A percentile compares a stretch with the other conserved stretches of the same genome.
Conservation (phyloP, 23 tunicate species). For the Halocynthia aurantium region DNA sequence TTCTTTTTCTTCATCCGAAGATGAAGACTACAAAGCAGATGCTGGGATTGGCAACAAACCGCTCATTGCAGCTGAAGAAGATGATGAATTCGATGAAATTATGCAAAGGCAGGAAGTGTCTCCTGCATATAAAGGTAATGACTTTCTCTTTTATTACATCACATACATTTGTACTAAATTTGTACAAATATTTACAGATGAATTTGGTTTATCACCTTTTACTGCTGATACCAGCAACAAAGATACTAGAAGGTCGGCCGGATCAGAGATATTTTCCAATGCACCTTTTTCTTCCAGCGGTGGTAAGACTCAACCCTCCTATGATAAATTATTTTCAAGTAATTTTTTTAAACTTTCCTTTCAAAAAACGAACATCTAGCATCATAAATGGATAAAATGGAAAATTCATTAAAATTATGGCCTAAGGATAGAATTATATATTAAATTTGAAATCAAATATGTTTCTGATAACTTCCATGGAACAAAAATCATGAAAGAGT, state of each 20-base stretch:
- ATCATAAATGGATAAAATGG: neutral
- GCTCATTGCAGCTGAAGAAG: slow-evolving; percentile 30
- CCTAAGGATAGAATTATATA: too few relatives aligned
- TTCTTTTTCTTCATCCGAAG: slow-evolving; percentile 43
- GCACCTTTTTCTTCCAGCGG: slow-evolving; percentile 48
- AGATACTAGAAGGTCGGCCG: slow-evolving; percentile 38
- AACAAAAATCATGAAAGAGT: too few relatives aligned
- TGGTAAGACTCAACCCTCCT: too few relatives aligned
- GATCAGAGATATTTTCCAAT: slow-evolving; percentile 70
- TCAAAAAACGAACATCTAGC: slow-evolving; percentile 2
- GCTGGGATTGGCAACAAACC: slow-evolving; percentile 24
- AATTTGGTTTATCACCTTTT: slow-evolving; percentile 51
- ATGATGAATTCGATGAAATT: neutral
- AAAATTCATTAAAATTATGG: neutral
- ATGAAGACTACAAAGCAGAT: slow-evolving; percentile 12
- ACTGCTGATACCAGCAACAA: neutral
- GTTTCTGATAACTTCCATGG: too few relatives aligned
- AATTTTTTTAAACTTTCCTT: too few relatives aligned
- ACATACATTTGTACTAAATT: too few relatives aligned
- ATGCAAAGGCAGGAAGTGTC: too few relatives aligned
- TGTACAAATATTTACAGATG: slow-evolving; percentile 3
- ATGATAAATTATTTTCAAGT: too few relatives aligned
- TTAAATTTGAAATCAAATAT: too few relatives aligned
- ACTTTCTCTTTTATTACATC: too few relatives aligned
- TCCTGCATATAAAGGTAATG: too few relatives aligned